Percentiles rank a stretch among this genome's conserved stretches.
These are phyloP conservation scores for Globia sparganii DNA, from an alignment of 2,888 invertebrate genomes.

Conservation along the genomic window DNA sequence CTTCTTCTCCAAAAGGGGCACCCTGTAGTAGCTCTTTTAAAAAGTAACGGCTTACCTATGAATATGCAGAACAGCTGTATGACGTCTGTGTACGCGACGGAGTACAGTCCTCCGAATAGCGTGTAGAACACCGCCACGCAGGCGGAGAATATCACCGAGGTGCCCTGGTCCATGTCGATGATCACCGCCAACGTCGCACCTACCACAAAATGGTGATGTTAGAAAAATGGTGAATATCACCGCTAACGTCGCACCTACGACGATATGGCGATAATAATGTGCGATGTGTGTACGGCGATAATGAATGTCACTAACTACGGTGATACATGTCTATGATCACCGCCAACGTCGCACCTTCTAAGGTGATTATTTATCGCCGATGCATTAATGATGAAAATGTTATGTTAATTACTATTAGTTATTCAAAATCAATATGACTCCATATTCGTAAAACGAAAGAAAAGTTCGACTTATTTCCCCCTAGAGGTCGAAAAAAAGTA, in stretches of 20 bases:
- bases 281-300: too few relatives aligned
- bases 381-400: background rate
- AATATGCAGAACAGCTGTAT: conserved; percentile 99
- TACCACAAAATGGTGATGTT: conserved; percentile 71
- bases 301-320: too few relatives aligned
- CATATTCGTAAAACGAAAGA: background rate
- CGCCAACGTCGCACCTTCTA: too few relatives aligned
- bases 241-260: conserved; percentile 17
- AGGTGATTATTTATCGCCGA: too few relatives aligned
- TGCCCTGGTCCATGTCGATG: conserved; percentile 97
- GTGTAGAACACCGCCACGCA: conserved; percentile 99
- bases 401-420: background rate
- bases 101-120: conserved; percentile 98
- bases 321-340: background rate
- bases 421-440: background rate
- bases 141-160: conserved; percentile 98
- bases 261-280: background rate
- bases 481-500: background rate
- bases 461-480: conserved; percentile 15
- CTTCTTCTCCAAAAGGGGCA: background rate
- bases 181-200: conserved; percentile 99
- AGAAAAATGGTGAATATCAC: background rate
- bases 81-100: conserved; percentile 99
- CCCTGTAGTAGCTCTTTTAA: background rate
- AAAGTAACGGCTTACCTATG: conserved; percentile 82